Evolutionary conservation across 2,888 invertebrate genomes (phyloP), one percentile per base, ranked within the genome.

Genomic region (Protodeltote pygarga): DNA sequence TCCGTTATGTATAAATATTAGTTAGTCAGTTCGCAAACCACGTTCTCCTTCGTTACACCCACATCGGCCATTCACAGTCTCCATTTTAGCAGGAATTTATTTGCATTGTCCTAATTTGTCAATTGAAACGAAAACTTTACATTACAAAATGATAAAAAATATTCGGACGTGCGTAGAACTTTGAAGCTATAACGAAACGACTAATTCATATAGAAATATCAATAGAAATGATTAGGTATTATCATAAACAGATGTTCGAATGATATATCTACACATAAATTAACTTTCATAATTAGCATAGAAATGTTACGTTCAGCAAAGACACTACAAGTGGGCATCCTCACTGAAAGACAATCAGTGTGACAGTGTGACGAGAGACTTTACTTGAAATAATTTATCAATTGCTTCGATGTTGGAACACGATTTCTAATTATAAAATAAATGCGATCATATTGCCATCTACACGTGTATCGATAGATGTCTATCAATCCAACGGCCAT

Each of bases 1-100:
- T 21, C 53, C 51, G 58, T 54, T 61, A 40, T 49, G 38, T 45
- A 39, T 57, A 49, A 50, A 48, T 51, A 53, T 64, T 41, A 14
- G 11, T 45, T 40, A 57, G 47, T 49, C 40, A 53, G 57, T 46
- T 50, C 38, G 35, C 45, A 60, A 65, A 57, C 61, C 67, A 67
- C 71, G 60, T 60, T 68, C 68, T 66, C 76, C 76, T 76, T 68
- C 71, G 49, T 62, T 55, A 58, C 76, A 65, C 73, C 75, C 73
- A 75, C 76, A 66, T 50, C 41, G 45, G 42, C 58, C 66, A 45
- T 62, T 71, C 63, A 63, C 60, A 57, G 47, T 32, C 46, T 48
- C 49, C 59, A 50, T 57, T 41, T 48, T 37, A 48, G 40, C 19
- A 34, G 44, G 37, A 39, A 51, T 55, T 47, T 46, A 67, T 67